phyloP scores from a whole-genome alignment of 2,797 vertebrate species.

The Bradypus variegatus region DNA sequence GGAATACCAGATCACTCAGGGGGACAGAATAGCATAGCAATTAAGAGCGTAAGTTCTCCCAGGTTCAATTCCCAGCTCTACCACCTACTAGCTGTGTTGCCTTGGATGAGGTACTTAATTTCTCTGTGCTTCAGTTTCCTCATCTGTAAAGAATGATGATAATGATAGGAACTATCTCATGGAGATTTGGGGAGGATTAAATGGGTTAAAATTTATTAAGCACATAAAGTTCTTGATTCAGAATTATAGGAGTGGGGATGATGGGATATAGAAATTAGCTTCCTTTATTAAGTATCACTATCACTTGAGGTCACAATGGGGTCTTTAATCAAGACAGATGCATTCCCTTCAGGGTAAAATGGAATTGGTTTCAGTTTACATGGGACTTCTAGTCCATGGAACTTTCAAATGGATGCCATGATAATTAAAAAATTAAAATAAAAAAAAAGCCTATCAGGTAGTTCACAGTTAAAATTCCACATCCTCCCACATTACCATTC shows the following conservation, averaged over 20 bases:
- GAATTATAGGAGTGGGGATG: background rate
- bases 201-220: slow-evolving; percentile 26
- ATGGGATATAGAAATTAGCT: background rate
- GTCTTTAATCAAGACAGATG: slow-evolving; percentile 47
- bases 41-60: slow-evolving; percentile 27
- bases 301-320: background rate
- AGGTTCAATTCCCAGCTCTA: slow-evolving; percentile 30
- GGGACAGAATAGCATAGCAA: background rate
- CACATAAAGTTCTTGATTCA: background rate
- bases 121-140: slow-evolving; percentile 18
- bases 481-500: background rate
- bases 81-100: slow-evolving; percentile 7
- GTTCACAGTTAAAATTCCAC: slow-evolving; percentile 12
- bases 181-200: background rate
- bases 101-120: slow-evolving; percentile 1
- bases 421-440: no score
- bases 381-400: background rate
- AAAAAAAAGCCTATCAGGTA: no score
- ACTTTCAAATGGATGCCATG: no score
- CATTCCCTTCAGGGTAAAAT: background rate
- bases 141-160: background rate
- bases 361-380: slow-evolving; percentile 25
- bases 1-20: background rate
- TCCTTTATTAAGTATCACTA: slow-evolving; percentile 25
- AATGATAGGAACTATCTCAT: slow-evolving; percentile 11